Evolutionary conservation across 1,140 invertebrate genomes (phyloP).

Genomic region (Aricia agestis): DNA sequence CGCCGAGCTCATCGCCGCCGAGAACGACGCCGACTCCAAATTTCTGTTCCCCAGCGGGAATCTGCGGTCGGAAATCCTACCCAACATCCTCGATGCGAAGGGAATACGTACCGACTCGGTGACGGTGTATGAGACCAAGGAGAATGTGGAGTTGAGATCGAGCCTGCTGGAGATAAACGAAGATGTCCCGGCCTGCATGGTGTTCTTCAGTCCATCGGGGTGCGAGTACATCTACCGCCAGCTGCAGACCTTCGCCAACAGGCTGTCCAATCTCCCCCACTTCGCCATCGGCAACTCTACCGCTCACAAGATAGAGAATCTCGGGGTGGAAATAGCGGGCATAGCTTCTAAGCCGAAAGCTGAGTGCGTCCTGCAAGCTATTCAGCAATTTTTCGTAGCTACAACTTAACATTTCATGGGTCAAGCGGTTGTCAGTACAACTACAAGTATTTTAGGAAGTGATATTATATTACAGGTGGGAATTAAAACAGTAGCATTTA

Average conservation of each 20-base stretch:
- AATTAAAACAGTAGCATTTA: too few relatives aligned
- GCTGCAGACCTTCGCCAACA: constrained; percentile 61
- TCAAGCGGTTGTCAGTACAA: constrained; percentile 3
- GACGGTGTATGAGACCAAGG: constrained; percentile 76
- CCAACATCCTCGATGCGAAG: constrained; percentile 54
- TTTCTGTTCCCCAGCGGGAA: constrained; percentile 76
- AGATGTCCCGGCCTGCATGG: constrained; percentile 61
- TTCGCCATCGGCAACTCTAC: constrained; percentile 69
- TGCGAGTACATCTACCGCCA: constrained; percentile 63
- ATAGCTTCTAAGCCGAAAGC: constrained; percentile 52
- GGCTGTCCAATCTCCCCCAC: constrained; percentile 49
- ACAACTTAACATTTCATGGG: constrained; percentile 25
- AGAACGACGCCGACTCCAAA: constrained; percentile 50
- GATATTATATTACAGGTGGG: too few relatives aligned
- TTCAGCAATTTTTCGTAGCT: constrained; percentile 48
- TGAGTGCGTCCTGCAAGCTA: constrained; percentile 51
- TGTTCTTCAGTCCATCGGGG: constrained; percentile 77
- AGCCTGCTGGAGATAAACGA: constrained; percentile 60
- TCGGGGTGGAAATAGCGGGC: constrained; percentile 60
- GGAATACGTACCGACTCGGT: constrained; percentile 67
- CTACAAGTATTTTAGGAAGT: constrained; percentile 10
- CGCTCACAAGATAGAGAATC: constrained; percentile 62
- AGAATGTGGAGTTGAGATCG: constrained; percentile 66
- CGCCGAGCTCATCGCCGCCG: constrained; percentile 66
- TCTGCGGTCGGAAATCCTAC: constrained; percentile 70